Conservation (phyloP, 2,888 invertebrate species). For the Caenorhabditis sp. region DNA sequence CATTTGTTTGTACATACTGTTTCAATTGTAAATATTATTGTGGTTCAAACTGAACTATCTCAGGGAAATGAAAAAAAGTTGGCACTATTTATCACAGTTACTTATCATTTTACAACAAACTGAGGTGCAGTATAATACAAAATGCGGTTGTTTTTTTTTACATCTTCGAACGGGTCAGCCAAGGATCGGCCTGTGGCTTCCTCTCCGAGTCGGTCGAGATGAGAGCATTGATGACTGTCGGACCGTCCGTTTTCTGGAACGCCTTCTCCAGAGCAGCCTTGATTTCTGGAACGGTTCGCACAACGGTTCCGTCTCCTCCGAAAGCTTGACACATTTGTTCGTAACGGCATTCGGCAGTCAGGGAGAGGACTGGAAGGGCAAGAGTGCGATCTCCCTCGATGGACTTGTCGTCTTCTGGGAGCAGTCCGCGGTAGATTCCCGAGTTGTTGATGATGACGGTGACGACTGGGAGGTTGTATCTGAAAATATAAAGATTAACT, state of each 20-base stretch:
- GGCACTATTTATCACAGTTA: slow-evolving; percentile 29
- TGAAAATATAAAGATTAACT: too few species aligned
- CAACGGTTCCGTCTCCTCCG: slow-evolving; percentile 87
- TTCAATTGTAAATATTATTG: slow-evolving; percentile 6
- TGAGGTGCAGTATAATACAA: slow-evolving; percentile 3
- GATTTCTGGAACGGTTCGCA: slow-evolving; percentile 85
- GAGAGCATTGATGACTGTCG: slow-evolving; percentile 91
- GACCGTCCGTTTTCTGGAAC: slow-evolving; percentile 82
- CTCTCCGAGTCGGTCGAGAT: slow-evolving; percentile 91
- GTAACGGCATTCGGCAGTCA: slow-evolving; percentile 88
- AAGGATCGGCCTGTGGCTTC: slow-evolving; percentile 91
- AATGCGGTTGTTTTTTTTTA: slow-evolving; percentile 34
- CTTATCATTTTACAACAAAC: background rate
- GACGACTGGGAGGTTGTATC: slow-evolving; percentile 92
- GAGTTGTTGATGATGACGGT: slow-evolving; percentile 94
- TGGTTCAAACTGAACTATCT: slow-evolving; percentile 10
- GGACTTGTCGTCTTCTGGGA: slow-evolving; percentile 85
- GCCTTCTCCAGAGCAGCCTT: slow-evolving; percentile 56
- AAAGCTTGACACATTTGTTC: slow-evolving; percentile 93
- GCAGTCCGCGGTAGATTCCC: slow-evolving; percentile 92
- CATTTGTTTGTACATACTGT: slow-evolving; percentile 18
- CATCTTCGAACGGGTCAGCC: slow-evolving; percentile 91
- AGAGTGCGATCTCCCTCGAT: slow-evolving; percentile 86
- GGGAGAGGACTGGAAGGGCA: slow-evolving; percentile 87
- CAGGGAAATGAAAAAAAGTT: slow-evolving; percentile 12